These are phyloP conservation scores for Sternarchorhynchus goeldii DNA, from an alignment of 2,797 vertebrate species.

Conservation along the genomic window DNA sequence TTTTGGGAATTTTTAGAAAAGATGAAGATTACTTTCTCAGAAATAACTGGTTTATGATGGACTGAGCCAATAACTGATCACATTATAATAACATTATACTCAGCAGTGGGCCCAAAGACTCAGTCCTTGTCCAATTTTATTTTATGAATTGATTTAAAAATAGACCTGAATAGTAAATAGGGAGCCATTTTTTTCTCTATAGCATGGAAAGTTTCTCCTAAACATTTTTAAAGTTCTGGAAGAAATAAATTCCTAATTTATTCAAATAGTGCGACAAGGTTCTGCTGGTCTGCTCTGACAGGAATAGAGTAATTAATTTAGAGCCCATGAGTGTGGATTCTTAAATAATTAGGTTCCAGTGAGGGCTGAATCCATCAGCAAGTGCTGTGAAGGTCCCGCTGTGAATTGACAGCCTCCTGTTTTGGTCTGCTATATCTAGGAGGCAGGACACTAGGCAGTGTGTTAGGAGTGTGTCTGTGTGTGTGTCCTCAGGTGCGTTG, in stretches of 20 bases:
- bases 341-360: constrained; percentile 51
- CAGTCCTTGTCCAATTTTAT: constrained; percentile 14
- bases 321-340: constrained; percentile 45
- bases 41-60: constrained; percentile 23
- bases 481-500: constrained; percentile 30
- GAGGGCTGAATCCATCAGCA: constrained; percentile 46
- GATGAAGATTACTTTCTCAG: constrained; percentile 5
- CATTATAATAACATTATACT: not conserved
- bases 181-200: not conserved
- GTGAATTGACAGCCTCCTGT: constrained; percentile 43
- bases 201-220: constrained; percentile 20
- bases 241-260: constrained; percentile 21
- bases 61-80: not conserved
- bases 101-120: constrained; percentile 24
- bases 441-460: constrained; percentile 9
- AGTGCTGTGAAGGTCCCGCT: constrained; percentile 27
- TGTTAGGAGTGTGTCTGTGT: not conserved
- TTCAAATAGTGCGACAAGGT: constrained; percentile 37
- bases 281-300: constrained; percentile 33
- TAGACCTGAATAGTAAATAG: constrained; percentile 10
- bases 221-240: constrained; percentile 9
- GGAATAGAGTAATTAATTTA: constrained; percentile 51
- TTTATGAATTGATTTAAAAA: constrained; percentile 19
- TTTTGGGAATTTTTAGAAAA: not conserved
- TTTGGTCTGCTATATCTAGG: constrained; percentile 39